phyloP scores from a whole-genome alignment of 2,113 vertebrate species.

The Ictidomys tridecemlineatus region DNA sequence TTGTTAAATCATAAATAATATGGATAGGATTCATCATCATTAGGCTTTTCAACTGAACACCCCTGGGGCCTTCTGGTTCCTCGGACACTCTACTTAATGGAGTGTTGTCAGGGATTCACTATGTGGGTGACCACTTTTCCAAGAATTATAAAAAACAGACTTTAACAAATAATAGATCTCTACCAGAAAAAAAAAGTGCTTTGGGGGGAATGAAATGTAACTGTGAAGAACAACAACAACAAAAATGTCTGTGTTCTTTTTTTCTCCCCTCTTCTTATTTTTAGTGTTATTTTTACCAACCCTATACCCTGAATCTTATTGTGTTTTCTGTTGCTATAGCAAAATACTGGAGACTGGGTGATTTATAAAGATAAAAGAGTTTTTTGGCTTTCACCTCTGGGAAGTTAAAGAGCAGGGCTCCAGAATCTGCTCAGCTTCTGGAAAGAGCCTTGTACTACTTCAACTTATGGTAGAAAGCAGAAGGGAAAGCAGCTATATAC shows the following conservation, averaged over 20 bases:
- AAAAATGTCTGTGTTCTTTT: neutral
- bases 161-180: slow-evolving; percentile 36
- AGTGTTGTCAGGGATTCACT: slow-evolving; percentile 74
- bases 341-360: neutral
- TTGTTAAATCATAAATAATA: slow-evolving; percentile 80
- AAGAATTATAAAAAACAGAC: slow-evolving; percentile 69
- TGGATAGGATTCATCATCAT: slow-evolving; percentile 70
- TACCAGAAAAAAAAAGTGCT: slow-evolving; percentile 14
- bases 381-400: neutral
- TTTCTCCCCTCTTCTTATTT: neutral
- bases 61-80: slow-evolving; percentile 65
- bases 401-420: neutral
- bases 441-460: neutral
- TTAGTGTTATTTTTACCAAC: neutral
- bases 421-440: neutral
- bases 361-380: neutral
- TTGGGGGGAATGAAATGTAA: neutral
- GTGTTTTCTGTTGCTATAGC: neutral
- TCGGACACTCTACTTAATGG: slow-evolving; percentile 67
- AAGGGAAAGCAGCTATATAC: neutral
- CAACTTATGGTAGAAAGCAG: neutral
- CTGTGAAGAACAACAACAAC: neutral
- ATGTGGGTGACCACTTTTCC: slow-evolving; percentile 59
- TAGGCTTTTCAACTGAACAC: slow-evolving; percentile 55
- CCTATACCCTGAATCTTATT: neutral